Evolutionary conservation across 2,797 vertebrate genomes (phyloP).

Genomic region (Eptatretus atami): DNA sequence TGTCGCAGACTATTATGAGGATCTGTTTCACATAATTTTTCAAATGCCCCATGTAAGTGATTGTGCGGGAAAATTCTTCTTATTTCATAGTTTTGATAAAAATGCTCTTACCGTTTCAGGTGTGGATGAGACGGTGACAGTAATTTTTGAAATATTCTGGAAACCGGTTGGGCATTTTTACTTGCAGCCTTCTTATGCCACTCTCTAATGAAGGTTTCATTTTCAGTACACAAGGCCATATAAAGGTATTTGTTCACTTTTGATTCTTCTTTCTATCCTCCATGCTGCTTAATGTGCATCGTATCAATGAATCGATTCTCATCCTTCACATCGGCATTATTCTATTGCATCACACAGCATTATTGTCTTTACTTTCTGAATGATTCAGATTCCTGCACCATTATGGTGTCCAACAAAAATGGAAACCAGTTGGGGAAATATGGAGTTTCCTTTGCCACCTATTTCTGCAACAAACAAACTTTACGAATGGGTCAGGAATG

Average conservation of each 20-base stretch:
- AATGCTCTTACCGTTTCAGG: constrained; percentile 13
- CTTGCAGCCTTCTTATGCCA: constrained; percentile 14
- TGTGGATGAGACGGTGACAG: constrained; percentile 26
- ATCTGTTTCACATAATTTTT: too few relatives aligned
- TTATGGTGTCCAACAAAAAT: constrained; percentile 32
- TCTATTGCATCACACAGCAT: too few relatives aligned
- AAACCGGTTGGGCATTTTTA: constrained; percentile 25
- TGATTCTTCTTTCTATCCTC: not conserved
- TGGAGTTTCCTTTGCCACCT: constrained; percentile 17
- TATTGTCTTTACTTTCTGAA: constrained; percentile 3
- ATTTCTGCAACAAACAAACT: constrained; percentile 6
- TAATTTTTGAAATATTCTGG: constrained; percentile 31
- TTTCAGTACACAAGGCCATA: constrained; percentile 24
- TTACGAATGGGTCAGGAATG: constrained; percentile 6
- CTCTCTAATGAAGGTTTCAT: constrained; percentile 23
- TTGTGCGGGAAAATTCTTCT: not conserved
- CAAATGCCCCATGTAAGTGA: too few relatives aligned
- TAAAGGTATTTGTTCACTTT: constrained; percentile 17
- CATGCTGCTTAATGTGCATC: too few relatives aligned
- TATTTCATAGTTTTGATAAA: not conserved
- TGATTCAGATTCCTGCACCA: constrained; percentile 17
- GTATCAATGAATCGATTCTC: too few relatives aligned
- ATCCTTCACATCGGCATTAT: too few relatives aligned
- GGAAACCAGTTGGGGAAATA: constrained; percentile 21
- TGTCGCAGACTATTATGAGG: too few relatives aligned